A percentile compares a stretch with the other conserved stretches of the same genome.
Conservation (phyloP, 1,140 invertebrate genomes). For the Plutomurus gul region DNA sequence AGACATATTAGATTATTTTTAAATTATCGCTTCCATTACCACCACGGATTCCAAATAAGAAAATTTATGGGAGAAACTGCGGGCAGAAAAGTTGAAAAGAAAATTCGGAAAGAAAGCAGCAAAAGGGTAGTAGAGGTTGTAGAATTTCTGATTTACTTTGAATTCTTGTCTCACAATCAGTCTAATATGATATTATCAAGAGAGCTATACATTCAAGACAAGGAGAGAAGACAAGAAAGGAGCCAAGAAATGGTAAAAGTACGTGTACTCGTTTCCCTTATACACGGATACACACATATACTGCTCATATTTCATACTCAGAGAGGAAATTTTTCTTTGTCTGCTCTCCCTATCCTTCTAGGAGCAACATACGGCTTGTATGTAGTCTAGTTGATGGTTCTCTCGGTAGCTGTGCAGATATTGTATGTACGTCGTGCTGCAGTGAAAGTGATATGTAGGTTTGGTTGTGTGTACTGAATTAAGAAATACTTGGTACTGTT, state of each 20-base stretch:
- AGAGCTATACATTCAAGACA: neutral
- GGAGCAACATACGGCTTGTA: too few species aligned
- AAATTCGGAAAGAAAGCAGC: constrained; percentile 5
- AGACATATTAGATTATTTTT: constrained; percentile 31
- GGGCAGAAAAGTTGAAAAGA: constrained; percentile 11
- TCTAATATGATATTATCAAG: constrained; percentile 15
- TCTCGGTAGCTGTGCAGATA: too few species aligned
- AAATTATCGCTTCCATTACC: constrained; percentile 29
- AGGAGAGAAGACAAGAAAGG: neutral
- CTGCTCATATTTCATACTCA: too few species aligned
- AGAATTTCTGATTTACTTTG: constrained; percentile 3
- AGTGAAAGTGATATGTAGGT: too few species aligned
- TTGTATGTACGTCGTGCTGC: too few species aligned
- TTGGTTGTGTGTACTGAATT: too few species aligned
- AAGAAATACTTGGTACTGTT: too few species aligned
- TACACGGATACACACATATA: too few species aligned
- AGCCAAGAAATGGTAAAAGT: constrained; percentile 23
- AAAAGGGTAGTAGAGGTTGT: neutral
- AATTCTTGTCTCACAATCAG: constrained; percentile 6
- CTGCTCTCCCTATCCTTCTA: too few species aligned
- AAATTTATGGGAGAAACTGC: neutral
- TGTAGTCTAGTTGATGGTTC: too few species aligned
- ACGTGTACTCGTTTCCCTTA: too few species aligned
- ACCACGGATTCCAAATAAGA: constrained; percentile 3
- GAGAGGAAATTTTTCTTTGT: too few species aligned